Percentiles rank a stretch among this genome's conserved stretches.
phyloP scores from a whole-genome alignment of 2,113 vertebrate genomes.

The Misgurnus mizolepis region DNA sequence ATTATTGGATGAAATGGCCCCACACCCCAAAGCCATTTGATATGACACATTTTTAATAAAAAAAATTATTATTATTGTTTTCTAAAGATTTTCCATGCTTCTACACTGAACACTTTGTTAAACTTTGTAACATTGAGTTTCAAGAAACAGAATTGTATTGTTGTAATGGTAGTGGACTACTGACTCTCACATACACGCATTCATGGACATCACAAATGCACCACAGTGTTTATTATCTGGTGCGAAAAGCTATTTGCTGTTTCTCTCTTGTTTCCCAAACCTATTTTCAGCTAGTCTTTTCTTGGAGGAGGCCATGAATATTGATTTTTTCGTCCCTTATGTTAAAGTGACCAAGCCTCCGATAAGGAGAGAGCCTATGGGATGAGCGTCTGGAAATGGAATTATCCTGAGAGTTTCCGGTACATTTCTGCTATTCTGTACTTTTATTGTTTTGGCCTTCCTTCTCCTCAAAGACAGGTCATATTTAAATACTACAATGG shows the following conservation, averaged over 20 bases:
- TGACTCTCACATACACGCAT: slow-evolving; percentile 11
- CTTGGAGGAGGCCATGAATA: slow-evolving; percentile 50
- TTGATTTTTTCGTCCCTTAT: slow-evolving; percentile 40
- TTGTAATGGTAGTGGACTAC: background rate
- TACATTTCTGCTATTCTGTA: background rate
- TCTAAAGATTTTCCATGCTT: slow-evolving; percentile 24
- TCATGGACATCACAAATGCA: slow-evolving; percentile 26
- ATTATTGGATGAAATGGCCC: no score
- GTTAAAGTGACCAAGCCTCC: slow-evolving; percentile 34
- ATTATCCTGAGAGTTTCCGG: background rate
- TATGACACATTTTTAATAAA: no score
- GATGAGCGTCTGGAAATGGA: slow-evolving; percentile 9
- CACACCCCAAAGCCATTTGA: no score
- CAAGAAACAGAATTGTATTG: background rate
- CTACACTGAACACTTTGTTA: background rate
- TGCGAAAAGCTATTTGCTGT: slow-evolving; percentile 55
- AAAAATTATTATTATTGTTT: background rate
- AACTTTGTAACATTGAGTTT: background rate
- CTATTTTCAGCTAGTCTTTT: slow-evolving; percentile 39
- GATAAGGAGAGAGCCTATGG: slow-evolving; percentile 18
- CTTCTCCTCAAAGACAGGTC: background rate
- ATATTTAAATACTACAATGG: background rate
- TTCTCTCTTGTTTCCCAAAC: slow-evolving; percentile 41
- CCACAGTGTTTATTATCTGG: slow-evolving; percentile 53
- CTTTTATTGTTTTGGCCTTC: background rate